Evolutionary conservation across 2,888 invertebrate species (phyloP), one percentile per base, ranked within the genome.

Genomic region (Lampropteryx suffumata): DNA sequence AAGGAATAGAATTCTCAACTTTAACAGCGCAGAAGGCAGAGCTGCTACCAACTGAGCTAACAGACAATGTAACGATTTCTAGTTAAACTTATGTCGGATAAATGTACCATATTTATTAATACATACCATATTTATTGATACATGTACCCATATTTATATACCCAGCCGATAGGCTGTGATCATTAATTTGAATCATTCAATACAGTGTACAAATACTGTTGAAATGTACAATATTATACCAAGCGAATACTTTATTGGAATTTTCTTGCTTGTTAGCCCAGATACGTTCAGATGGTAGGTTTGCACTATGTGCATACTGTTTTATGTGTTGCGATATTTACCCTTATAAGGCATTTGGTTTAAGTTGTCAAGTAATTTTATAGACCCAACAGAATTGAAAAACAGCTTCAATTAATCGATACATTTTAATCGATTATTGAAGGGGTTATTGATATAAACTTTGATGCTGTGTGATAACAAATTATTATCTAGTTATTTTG

Each of bases 251-350:
- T 32, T 33, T 39, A 27, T 1, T n/a, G 39, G 46, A 17, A 39
- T 36, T 30, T 39, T 46, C 39, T 27, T 30, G 33, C 46, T 46
- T 33, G 39, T 46, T 46, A 46, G 32, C 46, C 39, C 30, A 46
- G 27, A 39, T 46, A 39, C 26, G 27, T 17, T 6, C 27, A 11
- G 30, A 17, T 5, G 7, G 11, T 37, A 27, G 11, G 6, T 34
- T 3, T 21, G 30, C 21, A 12, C 24, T 41, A 11, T 10, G 4
- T 10, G 11, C 13, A n/a, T n/a, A n/a, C n/a, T n/a, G n/a, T n/a
- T 24, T 7, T 49, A n/a, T 49, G 14, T 43, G n/a, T 35, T 26
- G 33, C 14, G 30, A 41, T 45, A 45, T 14, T 32, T 33, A 26
- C 29, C 50, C 50, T 9, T 45, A 29, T 35, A 45, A 24, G 34